Conservation (phyloP, 2,113 vertebrate genomes). For the Podocnemis expansa region DNA sequence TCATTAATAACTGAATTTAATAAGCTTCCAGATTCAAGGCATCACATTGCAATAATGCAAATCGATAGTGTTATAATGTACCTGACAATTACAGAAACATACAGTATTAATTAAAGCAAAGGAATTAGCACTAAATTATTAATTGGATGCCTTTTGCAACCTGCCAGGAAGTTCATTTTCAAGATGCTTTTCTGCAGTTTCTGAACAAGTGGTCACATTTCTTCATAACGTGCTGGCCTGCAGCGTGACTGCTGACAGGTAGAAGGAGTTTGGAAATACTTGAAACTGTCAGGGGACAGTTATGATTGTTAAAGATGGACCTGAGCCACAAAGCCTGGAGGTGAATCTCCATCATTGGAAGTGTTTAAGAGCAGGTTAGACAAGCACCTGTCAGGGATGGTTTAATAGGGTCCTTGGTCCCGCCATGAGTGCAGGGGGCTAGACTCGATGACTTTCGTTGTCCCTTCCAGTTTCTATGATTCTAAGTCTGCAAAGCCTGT, state of each 20-base stretch:
- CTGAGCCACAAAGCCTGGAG: not conserved
- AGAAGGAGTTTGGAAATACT: not conserved
- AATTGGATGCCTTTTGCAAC: not conserved
- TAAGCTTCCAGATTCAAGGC: fast-evolving
- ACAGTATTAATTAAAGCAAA: not conserved
- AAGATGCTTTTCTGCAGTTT: not conserved
- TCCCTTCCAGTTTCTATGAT: too few species aligned
- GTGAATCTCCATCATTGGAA: too few species aligned
- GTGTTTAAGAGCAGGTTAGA: too few species aligned
- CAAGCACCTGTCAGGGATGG: too few species aligned
- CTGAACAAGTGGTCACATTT: not conserved
- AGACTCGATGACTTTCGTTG: too few species aligned
- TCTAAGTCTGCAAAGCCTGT: not conserved
- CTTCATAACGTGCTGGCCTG: not conserved
- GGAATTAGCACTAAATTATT: not conserved
- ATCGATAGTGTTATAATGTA: not conserved
- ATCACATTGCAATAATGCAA: not conserved
- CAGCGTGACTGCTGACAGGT: not conserved
- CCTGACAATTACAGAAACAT: not conserved
- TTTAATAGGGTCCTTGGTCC: too few species aligned
- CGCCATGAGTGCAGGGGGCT: too few species aligned
- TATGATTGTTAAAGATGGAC: not conserved
- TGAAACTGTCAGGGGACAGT: not conserved
- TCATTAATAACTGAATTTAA: slow-evolving; percentile 46
- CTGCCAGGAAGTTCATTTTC: not conserved